phyloP scores from a whole-genome alignment of 2,797 vertebrate genomes.

The Dipus sagitta region DNA sequence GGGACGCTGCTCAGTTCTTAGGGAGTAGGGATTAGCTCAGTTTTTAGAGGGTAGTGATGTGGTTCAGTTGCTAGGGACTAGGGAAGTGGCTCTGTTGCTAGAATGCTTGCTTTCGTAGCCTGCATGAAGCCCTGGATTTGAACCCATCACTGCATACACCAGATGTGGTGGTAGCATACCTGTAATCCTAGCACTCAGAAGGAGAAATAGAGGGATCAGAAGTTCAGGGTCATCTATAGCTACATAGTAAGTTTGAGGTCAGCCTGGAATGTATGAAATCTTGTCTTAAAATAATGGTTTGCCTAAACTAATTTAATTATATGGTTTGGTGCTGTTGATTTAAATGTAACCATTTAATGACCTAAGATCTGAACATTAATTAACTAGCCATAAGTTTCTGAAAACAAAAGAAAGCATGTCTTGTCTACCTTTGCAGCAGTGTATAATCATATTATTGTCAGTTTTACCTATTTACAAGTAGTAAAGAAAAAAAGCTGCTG shows the following conservation, averaged over 20 bases:
- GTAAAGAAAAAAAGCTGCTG: neutral
- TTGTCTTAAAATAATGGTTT: neutral
- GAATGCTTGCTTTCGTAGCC: neutral
- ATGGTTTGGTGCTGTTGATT: slow-evolving; percentile 25
- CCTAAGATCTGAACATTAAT: slow-evolving; percentile 55
- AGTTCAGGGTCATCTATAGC: neutral
- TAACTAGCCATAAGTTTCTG: slow-evolving; percentile 39
- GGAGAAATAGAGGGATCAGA: neutral
- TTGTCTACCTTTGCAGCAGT: neutral
- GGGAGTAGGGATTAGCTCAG: too few species aligned
- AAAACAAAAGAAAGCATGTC: slow-evolving; percentile 5
- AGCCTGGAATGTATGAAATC: neutral
- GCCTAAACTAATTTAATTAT: neutral
- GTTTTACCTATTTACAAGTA: slow-evolving; percentile 54
- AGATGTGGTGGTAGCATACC: neutral
- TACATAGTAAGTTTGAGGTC: neutral
- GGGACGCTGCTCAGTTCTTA: too few species aligned
- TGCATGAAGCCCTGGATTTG: neutral
- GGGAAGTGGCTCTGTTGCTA: neutral
- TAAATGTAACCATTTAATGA: slow-evolving; percentile 58
- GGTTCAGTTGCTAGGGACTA: neutral
- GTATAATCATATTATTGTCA: slow-evolving; percentile 32
- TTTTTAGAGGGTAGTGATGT: too few species aligned
- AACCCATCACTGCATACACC: neutral
- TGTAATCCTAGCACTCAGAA: neutral